Evolutionary conservation across 1,140 invertebrate species (phyloP).

Genomic region (Listronotus oregonensis): DNA sequence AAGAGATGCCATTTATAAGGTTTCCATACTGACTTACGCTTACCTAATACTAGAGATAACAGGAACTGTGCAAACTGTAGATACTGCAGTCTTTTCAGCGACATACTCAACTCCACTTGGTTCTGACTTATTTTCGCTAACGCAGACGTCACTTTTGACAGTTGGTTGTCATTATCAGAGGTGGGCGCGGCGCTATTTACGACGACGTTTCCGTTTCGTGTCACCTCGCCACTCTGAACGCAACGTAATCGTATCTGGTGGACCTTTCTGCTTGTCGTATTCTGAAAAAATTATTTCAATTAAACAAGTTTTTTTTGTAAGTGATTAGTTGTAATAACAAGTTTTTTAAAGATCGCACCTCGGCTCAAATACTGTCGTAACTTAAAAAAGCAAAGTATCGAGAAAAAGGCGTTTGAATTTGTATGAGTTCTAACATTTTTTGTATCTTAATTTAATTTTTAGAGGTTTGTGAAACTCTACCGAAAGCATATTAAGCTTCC

Average conservation of each 20-base stretch:
- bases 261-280: conserved; percentile 50
- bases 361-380: too few species aligned
- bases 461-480: too few species aligned
- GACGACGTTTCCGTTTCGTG: conserved; percentile 44
- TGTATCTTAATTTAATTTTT: too few species aligned
- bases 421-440: too few species aligned
- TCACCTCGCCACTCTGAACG: conserved; percentile 48
- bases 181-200: neutral
- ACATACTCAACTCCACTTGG: conserved; percentile 3
- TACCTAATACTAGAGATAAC: conserved; percentile 16
- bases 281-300: conserved; percentile 47
- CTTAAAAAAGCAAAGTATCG: too few species aligned
- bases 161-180: neutral
- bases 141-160: conserved; percentile 12
- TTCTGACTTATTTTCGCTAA: conserved; percentile 17
- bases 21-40: neutral
- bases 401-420: too few species aligned
- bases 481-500: too few species aligned
- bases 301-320: too few species aligned
- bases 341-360: too few species aligned
- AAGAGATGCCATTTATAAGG: too few species aligned
- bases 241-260: conserved; percentile 60
- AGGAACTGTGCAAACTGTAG: conserved; percentile 11
- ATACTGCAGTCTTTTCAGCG: conserved; percentile 5
- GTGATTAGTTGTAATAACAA: too few species aligned